Evolutionary conservation across 2,888 invertebrate species (phyloP).

Genomic region (Drosophila cracens): DNA sequence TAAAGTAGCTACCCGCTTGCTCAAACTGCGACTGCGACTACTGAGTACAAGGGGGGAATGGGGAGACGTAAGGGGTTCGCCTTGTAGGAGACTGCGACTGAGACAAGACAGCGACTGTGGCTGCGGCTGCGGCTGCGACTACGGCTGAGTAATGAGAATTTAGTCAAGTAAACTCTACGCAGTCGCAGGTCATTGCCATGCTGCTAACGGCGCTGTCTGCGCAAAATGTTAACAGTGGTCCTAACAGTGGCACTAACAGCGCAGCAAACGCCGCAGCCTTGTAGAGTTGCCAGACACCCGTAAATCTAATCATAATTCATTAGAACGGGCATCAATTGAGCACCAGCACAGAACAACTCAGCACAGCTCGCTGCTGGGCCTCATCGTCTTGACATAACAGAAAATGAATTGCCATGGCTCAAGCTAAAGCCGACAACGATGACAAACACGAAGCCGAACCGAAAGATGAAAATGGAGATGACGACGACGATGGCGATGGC

Average conservation of each 20-base stretch:
- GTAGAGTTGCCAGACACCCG: conserved; percentile 50
- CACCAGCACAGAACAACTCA: conserved; percentile 48
- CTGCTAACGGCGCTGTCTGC: conserved; percentile 58
- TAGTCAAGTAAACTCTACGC: conserved; percentile 74
- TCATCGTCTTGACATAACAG: conserved; percentile 64
- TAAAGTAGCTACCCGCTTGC: conserved; percentile 57
- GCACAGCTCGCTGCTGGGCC: conserved; percentile 21
- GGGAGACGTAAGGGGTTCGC: not conserved
- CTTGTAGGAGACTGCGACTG: conserved; percentile 1
- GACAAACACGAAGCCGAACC: conserved; percentile 2
- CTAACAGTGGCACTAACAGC: conserved; percentile 54
- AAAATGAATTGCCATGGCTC: conserved; percentile 52
- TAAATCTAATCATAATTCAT: conserved; percentile 73
- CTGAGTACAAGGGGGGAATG: not conserved
- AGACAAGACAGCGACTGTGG: conserved; percentile 22
- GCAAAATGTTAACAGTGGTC: conserved; percentile 33
- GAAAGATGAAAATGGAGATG: conserved; percentile 25
- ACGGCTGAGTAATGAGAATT: conserved; percentile 70
- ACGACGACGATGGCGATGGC: not conserved
- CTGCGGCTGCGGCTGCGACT: conserved; percentile 17
- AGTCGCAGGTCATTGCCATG: conserved; percentile 77
- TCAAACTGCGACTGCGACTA: conserved; percentile 16
- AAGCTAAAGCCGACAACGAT: conserved; percentile 10
- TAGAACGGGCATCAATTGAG: conserved; percentile 68
- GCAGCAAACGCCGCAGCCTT: conserved; percentile 33